Evolutionary conservation across 2,888 invertebrate genomes (phyloP).

Genomic region (Tetranychus truncatus): DNA sequence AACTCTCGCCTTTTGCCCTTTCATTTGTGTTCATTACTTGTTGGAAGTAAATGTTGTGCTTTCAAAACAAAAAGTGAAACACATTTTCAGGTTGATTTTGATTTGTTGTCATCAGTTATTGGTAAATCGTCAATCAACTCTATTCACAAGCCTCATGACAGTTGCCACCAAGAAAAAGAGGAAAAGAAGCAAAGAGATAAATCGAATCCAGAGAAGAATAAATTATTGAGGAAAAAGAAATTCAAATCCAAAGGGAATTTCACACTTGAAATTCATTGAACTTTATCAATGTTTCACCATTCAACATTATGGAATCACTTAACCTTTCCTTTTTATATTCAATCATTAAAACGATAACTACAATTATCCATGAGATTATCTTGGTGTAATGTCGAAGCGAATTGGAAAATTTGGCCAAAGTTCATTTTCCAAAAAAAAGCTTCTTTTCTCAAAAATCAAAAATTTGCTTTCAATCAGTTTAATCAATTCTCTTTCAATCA

Average conservation of each 20-base stretch:
- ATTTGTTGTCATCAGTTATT: slow-evolving; percentile 6
- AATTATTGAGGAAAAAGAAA: background rate
- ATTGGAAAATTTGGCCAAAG: too few species aligned
- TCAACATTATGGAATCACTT: background rate
- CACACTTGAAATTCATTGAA: background rate
- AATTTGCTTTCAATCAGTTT: too few species aligned
- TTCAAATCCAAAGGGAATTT: background rate
- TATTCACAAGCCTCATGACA: background rate
- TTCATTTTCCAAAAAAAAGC: too few species aligned
- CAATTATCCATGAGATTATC: background rate
- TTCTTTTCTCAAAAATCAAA: too few species aligned
- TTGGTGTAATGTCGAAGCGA: too few species aligned
- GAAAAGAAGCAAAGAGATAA: background rate
- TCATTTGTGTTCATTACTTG: too few species aligned
- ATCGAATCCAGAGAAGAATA: background rate
- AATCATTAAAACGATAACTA: background rate
- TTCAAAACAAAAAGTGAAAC: too few species aligned
- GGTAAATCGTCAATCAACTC: background rate
- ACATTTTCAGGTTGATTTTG: background rate
- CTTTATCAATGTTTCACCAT: background rate
- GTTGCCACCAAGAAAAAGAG: background rate
- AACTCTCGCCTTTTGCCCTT: background rate
- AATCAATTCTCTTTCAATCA: too few species aligned
- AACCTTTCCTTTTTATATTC: background rate
- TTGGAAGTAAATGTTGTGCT: too few species aligned